Base-by-base conservation (phyloP, 2,113 vertebrate genomes). In the Lepisosteus oculatus region DNA sequence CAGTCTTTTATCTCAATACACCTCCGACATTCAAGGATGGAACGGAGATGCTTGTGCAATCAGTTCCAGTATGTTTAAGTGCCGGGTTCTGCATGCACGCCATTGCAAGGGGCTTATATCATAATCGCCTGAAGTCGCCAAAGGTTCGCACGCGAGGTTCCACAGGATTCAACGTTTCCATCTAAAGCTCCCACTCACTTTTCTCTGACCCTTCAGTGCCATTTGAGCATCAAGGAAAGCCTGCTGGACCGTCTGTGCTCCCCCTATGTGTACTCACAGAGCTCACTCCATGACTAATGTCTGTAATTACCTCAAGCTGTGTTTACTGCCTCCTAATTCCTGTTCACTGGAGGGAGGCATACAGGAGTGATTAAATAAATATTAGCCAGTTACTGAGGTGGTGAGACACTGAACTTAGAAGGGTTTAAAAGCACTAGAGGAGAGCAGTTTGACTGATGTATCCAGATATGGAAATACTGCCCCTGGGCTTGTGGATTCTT, bases 291-390 rank as follows among this genome's bases (percentile, higher is more conserved):
- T 86, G 76, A 84, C 82, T 85, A 55, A 81, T 79, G 74, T 63
- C 55, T 66, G 61, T 76, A 79, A 76, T 78, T 85, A 71, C 61
- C 42, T 54, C 73, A 72, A 79, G 64, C 68, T 77, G 74, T 85
- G 84, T 76, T 70, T 69, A 78, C 65, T 62, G 29, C 42, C 68
- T 67, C 29, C 55, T 85, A 83, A 87, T 80, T 80, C 56, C 73
- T 71, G 76, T 71, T 72, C 70, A 79, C 41, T 51, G 47, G 55
- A 77, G 61, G 61, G 54, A 71, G 45, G 43, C 59, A 61, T 78
- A 17, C 15, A 73, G 71, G 41, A 17, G 43, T 13, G 74, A 76
- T 78, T 78, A 78, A 72, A 76, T 57, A 63, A 69, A 69, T 9
- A 70, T 71, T 43, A 70, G 68, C 77, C 65, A 71, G 54, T 72